Evolutionary conservation across 2,113 vertebrate species (phyloP).

Genomic region (Xenotilapia flavipinnis): DNA sequence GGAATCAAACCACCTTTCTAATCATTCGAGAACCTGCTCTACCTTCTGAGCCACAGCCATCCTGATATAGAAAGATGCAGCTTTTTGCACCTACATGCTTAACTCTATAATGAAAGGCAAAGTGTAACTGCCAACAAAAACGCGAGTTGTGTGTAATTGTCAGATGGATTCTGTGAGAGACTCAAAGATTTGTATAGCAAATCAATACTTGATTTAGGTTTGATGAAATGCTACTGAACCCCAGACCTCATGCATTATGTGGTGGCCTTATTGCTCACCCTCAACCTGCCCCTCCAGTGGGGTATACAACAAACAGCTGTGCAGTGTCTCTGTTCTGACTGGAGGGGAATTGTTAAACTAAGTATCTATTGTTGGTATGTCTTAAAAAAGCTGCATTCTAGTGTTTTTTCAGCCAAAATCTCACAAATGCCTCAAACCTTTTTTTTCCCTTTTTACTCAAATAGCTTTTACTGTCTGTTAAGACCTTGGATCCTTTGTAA

Average conservation of each 20-base stretch:
- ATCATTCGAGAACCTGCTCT: background rate
- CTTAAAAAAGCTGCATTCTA: background rate
- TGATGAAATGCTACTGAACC: background rate
- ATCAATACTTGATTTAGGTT: background rate
- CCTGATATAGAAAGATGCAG: background rate
- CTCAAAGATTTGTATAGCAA: background rate
- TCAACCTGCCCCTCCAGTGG: background rate
- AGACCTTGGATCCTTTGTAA: background rate
- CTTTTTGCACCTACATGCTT: background rate
- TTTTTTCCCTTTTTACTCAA: background rate
- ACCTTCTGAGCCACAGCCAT: background rate
- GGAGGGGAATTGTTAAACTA: background rate
- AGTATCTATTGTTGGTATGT: background rate
- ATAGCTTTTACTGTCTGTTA: background rate
- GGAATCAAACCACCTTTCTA: background rate
- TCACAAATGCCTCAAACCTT: background rate
- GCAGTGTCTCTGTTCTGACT: background rate
- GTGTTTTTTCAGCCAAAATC: background rate
- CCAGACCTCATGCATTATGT: background rate
- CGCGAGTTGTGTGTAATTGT: fast-evolving
- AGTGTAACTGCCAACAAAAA: background rate
- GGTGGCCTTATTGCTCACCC: background rate
- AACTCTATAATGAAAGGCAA: background rate
- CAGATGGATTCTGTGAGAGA: background rate
- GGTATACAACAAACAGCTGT: background rate